phyloP scores from a whole-genome alignment of 2,113 vertebrate genomes.

The Phrynosoma blainvillii region DNA sequence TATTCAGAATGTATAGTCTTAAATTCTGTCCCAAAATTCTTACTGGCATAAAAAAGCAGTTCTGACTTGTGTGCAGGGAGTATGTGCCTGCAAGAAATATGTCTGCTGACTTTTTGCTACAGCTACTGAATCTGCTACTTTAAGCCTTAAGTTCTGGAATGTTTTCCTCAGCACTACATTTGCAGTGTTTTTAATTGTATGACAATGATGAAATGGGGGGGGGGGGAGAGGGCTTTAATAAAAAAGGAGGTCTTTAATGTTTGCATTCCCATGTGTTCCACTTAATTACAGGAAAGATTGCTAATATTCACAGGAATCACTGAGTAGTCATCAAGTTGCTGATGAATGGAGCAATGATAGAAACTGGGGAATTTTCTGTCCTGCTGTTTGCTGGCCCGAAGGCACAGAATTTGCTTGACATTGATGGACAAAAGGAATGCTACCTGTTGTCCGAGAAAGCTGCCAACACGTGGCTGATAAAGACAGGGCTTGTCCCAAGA shows the following conservation, averaged over 20 bases:
- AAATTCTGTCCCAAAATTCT: slow-evolving; percentile 29
- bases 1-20: background rate
- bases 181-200: background rate
- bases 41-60: background rate
- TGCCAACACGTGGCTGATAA: no score
- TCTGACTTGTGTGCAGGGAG: no score
- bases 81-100: no score
- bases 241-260: no score
- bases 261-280: background rate
- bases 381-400: background rate
- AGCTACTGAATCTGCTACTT: background rate
- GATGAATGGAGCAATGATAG: background rate
- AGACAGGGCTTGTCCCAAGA: no score
- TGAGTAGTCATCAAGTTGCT: background rate
- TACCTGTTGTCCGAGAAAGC: no score
- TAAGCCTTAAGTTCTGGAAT: background rate
- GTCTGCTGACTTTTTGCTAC: background rate
- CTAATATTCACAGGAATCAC: background rate
- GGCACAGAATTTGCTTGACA: background rate
- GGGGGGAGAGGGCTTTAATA: background rate
- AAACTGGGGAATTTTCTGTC: background rate
- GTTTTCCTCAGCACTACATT: background rate
- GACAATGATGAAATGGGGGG: background rate
- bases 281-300: background rate
- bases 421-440: background rate